Evolutionary conservation across 2,888 invertebrate genomes (phyloP).

Genomic region (Eristalis tenax): DNA sequence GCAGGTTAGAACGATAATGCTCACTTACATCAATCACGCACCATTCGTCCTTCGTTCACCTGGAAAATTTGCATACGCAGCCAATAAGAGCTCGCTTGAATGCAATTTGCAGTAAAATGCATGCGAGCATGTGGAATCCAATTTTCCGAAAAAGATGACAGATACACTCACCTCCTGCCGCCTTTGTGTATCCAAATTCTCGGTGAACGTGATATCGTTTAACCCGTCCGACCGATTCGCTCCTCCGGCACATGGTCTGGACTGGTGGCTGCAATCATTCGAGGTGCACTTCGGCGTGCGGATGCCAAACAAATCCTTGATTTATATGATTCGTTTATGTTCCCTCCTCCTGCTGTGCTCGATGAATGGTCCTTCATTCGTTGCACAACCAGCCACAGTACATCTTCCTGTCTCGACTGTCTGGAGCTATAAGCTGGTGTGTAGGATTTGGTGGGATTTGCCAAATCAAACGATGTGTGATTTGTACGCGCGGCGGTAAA

Average conservation of each 20-base stretch:
- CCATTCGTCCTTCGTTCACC: conserved; percentile 56
- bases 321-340: conserved; percentile 70
- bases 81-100: conserved; percentile 31
- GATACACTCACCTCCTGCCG: conserved; percentile 28
- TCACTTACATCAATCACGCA: conserved; percentile 62
- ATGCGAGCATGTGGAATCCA: conserved; percentile 61
- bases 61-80: conserved; percentile 61
- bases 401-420: conserved; percentile 67
- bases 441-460: conserved; percentile 66
- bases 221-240: conserved; percentile 54
- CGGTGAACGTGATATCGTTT: conserved; percentile 25
- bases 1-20: conserved; percentile 34
- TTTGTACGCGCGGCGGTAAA: conserved; percentile 60
- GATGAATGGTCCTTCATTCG: conserved; percentile 17
- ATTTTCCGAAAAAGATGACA: conserved; percentile 54
- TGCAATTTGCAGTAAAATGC: conserved; percentile 70
- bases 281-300: conserved; percentile 53
- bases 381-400: conserved; percentile 40
- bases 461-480: conserved; percentile 72
- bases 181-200: conserved; percentile 51
- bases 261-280: conserved; percentile 29
- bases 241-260: conserved; percentile 14
- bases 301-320: conserved; percentile 71
- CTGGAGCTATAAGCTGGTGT: conserved; percentile 55
- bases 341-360: conserved; percentile 17